These are phyloP conservation scores for Camptogramma bilineatum DNA, from an alignment of 2,888 invertebrate genomes.

Conservation along the genomic window DNA sequence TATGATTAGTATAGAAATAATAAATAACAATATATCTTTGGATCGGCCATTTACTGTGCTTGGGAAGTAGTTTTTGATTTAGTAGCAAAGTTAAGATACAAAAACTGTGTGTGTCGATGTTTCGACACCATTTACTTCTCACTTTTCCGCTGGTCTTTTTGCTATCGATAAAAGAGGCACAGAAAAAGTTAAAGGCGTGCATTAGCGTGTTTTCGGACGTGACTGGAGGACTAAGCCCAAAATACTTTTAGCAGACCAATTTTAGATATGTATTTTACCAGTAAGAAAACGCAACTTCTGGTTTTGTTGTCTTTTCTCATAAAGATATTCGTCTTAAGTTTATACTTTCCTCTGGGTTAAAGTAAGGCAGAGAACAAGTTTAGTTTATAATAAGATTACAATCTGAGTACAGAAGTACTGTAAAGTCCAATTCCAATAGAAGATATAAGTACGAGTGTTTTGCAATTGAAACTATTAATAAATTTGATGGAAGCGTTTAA, in stretches of 20 bases:
- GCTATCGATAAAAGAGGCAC: conserved; percentile 60
- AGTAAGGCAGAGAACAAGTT: not conserved
- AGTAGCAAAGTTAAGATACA: conserved; percentile 67
- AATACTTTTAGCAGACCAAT: conserved; percentile 48
- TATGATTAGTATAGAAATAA: conserved; percentile 8
- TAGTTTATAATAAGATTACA: not conserved
- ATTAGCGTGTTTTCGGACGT: conserved; percentile 63
- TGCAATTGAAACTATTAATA: not conserved
- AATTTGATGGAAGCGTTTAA: not conserved
- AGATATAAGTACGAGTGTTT: not conserved
- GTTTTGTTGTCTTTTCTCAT: not conserved
- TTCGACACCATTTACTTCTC: conserved; percentile 68
- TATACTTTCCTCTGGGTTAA: not conserved
- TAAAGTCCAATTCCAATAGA: not conserved
- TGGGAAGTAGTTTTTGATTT: conserved; percentile 67
- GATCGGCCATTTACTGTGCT: conserved; percentile 3
- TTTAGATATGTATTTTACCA: conserved; percentile 17
- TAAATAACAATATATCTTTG: conserved; percentile 10
- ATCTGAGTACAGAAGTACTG: not conserved
- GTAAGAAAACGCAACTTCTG: not conserved
- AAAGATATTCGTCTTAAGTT: not conserved
- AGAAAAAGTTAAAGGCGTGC: conserved; percentile 63
- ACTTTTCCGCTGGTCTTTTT: conserved; percentile 59
- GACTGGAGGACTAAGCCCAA: conserved; percentile 58
- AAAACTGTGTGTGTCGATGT: conserved; percentile 63